phyloP scores from a whole-genome alignment of 1,140 invertebrate genomes.

The Sinonovacula constricta region DNA sequence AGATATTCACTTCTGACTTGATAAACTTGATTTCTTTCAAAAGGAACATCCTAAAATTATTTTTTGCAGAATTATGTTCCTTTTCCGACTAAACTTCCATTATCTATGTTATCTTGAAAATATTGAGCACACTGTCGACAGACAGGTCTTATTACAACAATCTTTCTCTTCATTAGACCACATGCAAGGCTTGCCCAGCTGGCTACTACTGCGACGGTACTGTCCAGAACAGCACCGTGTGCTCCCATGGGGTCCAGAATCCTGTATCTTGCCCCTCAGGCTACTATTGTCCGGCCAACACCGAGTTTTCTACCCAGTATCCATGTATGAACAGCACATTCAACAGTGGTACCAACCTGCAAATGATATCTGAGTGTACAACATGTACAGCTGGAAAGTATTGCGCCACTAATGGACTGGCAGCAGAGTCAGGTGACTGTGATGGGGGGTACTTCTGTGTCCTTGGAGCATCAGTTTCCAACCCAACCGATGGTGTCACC shows the following conservation, averaged over 20 bases:
- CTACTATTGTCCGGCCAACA: slow-evolving; percentile 70
- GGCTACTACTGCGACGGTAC: slow-evolving; percentile 75
- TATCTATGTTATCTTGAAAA: too few relatives aligned
- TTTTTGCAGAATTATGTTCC: too few relatives aligned
- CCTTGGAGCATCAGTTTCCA: slow-evolving; percentile 48
- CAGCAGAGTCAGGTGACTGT: slow-evolving; percentile 60
- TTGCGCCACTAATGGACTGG: slow-evolving; percentile 60
- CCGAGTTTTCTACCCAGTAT: slow-evolving; percentile 66
- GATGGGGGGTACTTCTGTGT: slow-evolving; percentile 65
- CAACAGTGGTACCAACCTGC: slow-evolving; percentile 56
- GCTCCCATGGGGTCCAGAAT: slow-evolving; percentile 73
- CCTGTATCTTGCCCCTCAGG: slow-evolving; percentile 68
- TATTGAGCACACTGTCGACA: too few relatives aligned
- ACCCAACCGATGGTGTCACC: slow-evolving; percentile 63
- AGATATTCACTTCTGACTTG: too few relatives aligned
- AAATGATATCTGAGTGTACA: slow-evolving; percentile 64
- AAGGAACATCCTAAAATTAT: too few relatives aligned
- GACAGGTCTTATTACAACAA: too few relatives aligned
- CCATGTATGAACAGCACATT: slow-evolving; percentile 72
- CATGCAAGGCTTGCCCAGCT: slow-evolving; percentile 69
- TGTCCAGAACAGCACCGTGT: slow-evolving; percentile 70
- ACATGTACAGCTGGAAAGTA: slow-evolving; percentile 61
- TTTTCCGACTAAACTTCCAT: too few relatives aligned
- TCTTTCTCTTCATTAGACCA: slow-evolving; percentile 51
- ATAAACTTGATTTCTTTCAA: too few relatives aligned